Percentiles rank a stretch among this genome's conserved stretches.
Conservation (phyloP, 1,140 invertebrate genomes). For the Zaprionus vittiger region DNA sequence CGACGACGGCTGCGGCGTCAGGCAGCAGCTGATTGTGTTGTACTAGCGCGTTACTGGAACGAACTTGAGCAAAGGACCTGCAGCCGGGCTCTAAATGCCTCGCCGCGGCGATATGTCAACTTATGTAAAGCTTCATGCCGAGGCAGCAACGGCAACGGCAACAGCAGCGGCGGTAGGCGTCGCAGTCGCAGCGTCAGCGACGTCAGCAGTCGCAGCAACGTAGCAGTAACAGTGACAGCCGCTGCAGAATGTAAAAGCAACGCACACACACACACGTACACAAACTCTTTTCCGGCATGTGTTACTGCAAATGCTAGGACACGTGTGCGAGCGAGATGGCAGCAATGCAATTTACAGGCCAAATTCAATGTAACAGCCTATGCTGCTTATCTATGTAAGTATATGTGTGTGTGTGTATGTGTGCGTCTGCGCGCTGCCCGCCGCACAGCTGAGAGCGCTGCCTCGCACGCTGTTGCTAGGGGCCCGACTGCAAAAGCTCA, state of each 20-base stretch:
- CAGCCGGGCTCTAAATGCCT: constrained; percentile 71
- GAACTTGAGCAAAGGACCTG: constrained; percentile 79
- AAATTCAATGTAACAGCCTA: constrained; percentile 65
- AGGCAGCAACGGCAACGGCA: constrained; percentile 10
- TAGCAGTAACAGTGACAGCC: constrained; percentile 9
- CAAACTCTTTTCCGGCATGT: constrained; percentile 65
- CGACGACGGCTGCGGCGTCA: constrained; percentile 10
- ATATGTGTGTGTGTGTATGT: constrained; percentile 15
- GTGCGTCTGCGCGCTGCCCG: constrained; percentile 41
- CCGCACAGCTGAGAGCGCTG: constrained; percentile 49
- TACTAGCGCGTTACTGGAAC: constrained; percentile 41
- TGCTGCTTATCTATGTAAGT: constrained; percentile 11
- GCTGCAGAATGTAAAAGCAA: constrained; percentile 21
- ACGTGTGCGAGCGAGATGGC: constrained; percentile 62
- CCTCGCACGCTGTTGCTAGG: constrained; percentile 47
- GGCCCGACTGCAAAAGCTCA: constrained; percentile 54
- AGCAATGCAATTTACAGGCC: constrained; percentile 76
- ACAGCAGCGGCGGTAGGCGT: neutral
- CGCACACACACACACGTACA: constrained; percentile 17
- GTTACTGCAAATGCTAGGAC: constrained; percentile 49
- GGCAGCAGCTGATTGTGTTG: constrained; percentile 69
- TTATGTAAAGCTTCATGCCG: constrained; percentile 70
- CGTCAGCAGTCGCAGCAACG: constrained; percentile 22
- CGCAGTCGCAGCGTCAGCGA: neutral
- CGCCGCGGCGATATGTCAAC: constrained; percentile 67